Conservation (phyloP, 2,113 vertebrate genomes). For the Clupea harengus region DNA sequence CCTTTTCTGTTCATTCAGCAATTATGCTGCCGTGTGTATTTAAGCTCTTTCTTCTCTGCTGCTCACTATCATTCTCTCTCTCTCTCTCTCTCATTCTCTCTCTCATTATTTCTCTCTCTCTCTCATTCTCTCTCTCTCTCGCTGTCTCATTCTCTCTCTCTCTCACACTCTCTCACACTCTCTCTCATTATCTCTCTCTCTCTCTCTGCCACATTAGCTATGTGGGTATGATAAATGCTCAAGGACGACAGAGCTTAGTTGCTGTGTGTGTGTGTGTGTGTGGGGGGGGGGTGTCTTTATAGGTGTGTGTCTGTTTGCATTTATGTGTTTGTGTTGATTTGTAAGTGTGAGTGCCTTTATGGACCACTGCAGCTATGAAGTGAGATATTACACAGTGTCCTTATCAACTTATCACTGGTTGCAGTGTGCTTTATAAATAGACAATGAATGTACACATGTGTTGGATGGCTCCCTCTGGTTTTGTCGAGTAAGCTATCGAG, state of each 20-base stretch:
- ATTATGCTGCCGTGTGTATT: conserved; percentile 4
- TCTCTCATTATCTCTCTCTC: neutral
- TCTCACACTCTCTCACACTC: too few relatives aligned
- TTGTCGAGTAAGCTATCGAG: neutral
- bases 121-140: neutral
- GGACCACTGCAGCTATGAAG: neutral
- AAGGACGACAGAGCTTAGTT: neutral
- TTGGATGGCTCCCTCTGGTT: neutral
- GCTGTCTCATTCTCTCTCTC: neutral
- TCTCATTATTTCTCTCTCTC: neutral
- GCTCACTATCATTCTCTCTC: neutral
- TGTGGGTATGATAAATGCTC: neutral
- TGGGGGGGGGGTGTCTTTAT: neutral
- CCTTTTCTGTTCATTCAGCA: conserved; percentile 37
- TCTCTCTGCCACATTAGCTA: neutral
- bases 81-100: neutral
- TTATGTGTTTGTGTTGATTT: conserved; percentile 1
- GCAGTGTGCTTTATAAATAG: neutral
- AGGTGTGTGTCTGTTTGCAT: too few relatives aligned
- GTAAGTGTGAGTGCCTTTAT: neutral
- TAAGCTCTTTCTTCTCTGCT: neutral
- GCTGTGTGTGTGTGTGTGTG: conserved; percentile 1
- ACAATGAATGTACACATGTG: neutral
- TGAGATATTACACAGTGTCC: neutral
- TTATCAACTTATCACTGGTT: neutral